Evolutionary conservation across 2,797 vertebrate genomes (phyloP).

Genomic region (Antennarius maculatus): DNA sequence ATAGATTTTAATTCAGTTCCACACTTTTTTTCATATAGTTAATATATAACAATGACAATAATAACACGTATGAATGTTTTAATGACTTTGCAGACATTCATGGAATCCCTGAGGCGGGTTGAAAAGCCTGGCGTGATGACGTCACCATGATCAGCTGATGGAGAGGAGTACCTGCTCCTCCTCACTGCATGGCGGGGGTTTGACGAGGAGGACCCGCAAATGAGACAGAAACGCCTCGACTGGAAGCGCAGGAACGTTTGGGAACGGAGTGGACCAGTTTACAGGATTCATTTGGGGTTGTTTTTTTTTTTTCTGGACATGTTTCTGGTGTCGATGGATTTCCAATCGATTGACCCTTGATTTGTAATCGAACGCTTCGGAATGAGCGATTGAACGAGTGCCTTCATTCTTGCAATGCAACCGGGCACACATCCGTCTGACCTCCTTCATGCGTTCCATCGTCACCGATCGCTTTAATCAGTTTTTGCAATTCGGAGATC

Average conservation of each 20-base stretch:
- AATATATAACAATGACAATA: neutral
- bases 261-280: constrained; percentile 30
- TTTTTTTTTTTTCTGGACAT: constrained; percentile 15
- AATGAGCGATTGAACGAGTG: constrained; percentile 74
- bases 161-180: constrained; percentile 74
- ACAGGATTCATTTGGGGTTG: constrained; percentile 9
- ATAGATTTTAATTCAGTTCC: neutral
- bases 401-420: constrained; percentile 67
- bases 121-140: constrained; percentile 73
- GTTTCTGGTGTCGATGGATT: constrained; percentile 35
- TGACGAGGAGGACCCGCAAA: constrained; percentile 56
- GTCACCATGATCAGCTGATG: constrained; percentile 78
- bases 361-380: constrained; percentile 51
- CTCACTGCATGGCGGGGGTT: constrained; percentile 45
- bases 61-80: neutral
- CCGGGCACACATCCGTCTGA: constrained; percentile 47
- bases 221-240: constrained; percentile 44
- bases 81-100: constrained; percentile 61
- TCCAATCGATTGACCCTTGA: constrained; percentile 29
- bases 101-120: constrained; percentile 72
- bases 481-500: constrained; percentile 31
- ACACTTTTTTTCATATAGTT: neutral
- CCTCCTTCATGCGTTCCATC: constrained; percentile 37
- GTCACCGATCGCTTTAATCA: constrained; percentile 38
- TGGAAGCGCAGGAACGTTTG: constrained; percentile 45